Evolutionary conservation across 2,797 vertebrate genomes (phyloP), one percentile per base, ranked within the genome.

Genomic region (Lepidocolaptes lacrymiger): DNA sequence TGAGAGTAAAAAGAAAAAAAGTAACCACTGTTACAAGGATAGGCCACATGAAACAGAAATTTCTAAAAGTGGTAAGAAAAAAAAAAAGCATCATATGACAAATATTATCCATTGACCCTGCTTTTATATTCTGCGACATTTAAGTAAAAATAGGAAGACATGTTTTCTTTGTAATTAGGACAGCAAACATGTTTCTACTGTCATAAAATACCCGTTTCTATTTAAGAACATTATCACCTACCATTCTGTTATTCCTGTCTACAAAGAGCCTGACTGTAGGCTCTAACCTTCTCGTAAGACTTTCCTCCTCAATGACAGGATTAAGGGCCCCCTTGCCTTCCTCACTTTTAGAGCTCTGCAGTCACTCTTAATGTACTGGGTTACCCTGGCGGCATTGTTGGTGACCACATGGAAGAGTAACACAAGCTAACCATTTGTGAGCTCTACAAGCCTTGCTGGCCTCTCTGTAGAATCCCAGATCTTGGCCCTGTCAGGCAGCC

Each of bases 221-320:
- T 66, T 88, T 49, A 58, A n/a, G 13, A 55, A 14, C 5, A 26
- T 64, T 85, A 79, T 83, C 12, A 72, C 14, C 68, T n/a, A 20
- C 28, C 3, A 10, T 34, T 18, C 59, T 72, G 21, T 55, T 27
- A 28, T 81, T 71, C 37, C 23, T 32, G 7, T 63, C 44, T 64
- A 28, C 46, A 55, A 67, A 71, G 77, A 67, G 7, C 18, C 15
- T 54, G 36, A 17, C 18, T 51, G 23, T 54, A 51, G 26, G n/a
- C 28, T 64, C 51, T 34, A 73, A 62, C 12, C 3, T 80, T 22
- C 26, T 26, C 21, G 1, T 37, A 44, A 22, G 20, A 20, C 30
- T 41, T 73, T 28, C 17, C 4, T 15, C 10, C 5, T 71, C 0
- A 0, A 2, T 2, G 3, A 9, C 28, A 56, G 4, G 16, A 54